These are phyloP conservation scores for Oryzias woworae DNA, from an alignment of 2,113 vertebrate species.

Conservation along the genomic window DNA sequence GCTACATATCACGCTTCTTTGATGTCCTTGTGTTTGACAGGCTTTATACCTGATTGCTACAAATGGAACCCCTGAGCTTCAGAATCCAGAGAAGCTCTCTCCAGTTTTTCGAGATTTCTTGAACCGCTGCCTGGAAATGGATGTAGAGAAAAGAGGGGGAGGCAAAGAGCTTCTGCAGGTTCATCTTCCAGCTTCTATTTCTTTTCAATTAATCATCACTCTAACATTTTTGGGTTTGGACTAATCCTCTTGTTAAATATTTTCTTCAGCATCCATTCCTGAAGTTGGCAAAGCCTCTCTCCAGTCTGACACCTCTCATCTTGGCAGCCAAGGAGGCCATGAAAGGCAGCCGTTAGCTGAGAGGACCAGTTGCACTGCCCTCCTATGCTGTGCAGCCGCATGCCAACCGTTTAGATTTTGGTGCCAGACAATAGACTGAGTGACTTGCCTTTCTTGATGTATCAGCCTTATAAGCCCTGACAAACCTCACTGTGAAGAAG, in stretches of 20 bases:
- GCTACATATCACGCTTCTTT: neutral
- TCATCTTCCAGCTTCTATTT: neutral
- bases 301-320: conserved; percentile 96
- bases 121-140: conserved; percentile 96
- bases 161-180: conserved; percentile 97
- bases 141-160: conserved; percentile 95
- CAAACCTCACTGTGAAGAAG: conserved; percentile 75
- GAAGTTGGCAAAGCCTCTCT: conserved; percentile 97
- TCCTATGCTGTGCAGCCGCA: conserved; percentile 63
- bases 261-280: conserved; percentile 91
- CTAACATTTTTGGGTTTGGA: neutral
- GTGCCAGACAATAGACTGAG: conserved; percentile 72
- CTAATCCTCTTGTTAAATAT: neutral
- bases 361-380: conserved; percentile 32
- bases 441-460: conserved; percentile 51
- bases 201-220: neutral
- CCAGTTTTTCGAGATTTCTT: conserved; percentile 97
- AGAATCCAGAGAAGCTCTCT: conserved; percentile 96
- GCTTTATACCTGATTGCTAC: conserved; percentile 98
- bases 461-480: conserved; percentile 69
- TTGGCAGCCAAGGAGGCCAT: conserved; percentile 98
- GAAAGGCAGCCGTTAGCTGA: conserved; percentile 94
- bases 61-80: conserved; percentile 96
- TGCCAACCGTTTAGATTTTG: conserved; percentile 63
- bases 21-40: conserved; percentile 62